phyloP scores from a whole-genome alignment of 2,797 vertebrate genomes.

The Centropyge bicolor region DNA sequence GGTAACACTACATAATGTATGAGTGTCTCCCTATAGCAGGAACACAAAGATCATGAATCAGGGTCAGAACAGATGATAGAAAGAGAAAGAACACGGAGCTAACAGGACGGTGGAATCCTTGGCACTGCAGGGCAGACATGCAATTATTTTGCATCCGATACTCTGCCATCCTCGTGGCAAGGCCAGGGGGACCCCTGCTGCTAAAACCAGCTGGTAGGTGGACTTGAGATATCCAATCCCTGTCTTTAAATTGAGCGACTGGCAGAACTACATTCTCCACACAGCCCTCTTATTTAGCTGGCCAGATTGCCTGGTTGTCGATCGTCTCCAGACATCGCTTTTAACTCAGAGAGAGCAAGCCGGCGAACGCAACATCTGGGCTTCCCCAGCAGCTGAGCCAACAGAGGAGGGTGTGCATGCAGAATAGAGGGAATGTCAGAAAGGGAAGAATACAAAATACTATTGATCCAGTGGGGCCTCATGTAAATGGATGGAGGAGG shows the following conservation, averaged over 20 bases:
- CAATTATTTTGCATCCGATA: constrained; percentile 77
- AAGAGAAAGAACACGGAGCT: constrained; percentile 37
- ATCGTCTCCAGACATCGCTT: constrained; percentile 71
- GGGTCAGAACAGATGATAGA: constrained; percentile 57
- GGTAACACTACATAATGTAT: constrained; percentile 44
- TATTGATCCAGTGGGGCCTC: constrained; percentile 71
- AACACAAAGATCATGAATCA: constrained; percentile 55
- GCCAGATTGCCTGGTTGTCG: constrained; percentile 75
- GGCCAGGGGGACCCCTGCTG: constrained; percentile 71
- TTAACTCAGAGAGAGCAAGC: constrained; percentile 62
- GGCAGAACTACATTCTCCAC: constrained; percentile 66
- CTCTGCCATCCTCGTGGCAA: constrained; percentile 62
- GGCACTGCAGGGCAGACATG: constrained; percentile 62
- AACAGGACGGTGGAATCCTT: constrained; percentile 62
- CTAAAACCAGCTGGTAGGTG: constrained; percentile 73
- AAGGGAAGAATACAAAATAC: constrained; percentile 63
- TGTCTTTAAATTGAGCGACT: constrained; percentile 80
- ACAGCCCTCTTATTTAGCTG: constrained; percentile 65
- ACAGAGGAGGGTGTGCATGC: constrained; percentile 55
- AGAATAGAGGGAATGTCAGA: constrained; percentile 51
- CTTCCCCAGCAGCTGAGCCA: constrained; percentile 61
- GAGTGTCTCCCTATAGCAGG: constrained; percentile 36
- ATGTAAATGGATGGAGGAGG: constrained; percentile 64
- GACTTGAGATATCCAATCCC: constrained; percentile 71
- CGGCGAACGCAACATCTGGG: constrained; percentile 71